phyloP scores from a whole-genome alignment of 2,113 vertebrate genomes.

The Pygoscelis antarcticus region DNA sequence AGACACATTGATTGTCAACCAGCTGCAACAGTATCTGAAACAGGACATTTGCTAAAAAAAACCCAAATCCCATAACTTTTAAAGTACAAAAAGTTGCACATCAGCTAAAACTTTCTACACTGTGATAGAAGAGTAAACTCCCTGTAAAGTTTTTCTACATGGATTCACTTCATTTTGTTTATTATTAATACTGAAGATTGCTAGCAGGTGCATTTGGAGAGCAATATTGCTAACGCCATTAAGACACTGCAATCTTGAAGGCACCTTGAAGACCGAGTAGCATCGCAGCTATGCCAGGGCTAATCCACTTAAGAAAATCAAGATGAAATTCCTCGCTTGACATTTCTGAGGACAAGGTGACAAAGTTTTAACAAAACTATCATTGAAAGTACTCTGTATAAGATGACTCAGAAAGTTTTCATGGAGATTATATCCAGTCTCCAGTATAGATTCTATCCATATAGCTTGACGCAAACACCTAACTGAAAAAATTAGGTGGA shows the following conservation, averaged over 20 bases:
- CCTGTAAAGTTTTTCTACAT: not conserved
- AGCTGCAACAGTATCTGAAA: not conserved
- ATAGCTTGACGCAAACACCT: not conserved
- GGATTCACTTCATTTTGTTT: not conserved
- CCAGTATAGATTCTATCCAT: not conserved
- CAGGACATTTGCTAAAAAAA: not conserved
- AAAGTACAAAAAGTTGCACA: not conserved
- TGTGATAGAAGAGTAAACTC: not conserved
- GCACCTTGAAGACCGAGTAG: not conserved
- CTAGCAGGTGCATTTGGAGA: not conserved
- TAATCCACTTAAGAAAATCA: conserved; percentile 53
- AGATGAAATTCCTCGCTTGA: not conserved
- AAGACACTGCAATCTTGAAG: conserved; percentile 17
- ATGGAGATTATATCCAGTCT: not conserved
- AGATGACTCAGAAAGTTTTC: not conserved
- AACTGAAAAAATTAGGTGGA: not conserved
- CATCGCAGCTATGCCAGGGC: not conserved
- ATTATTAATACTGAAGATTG: not conserved
- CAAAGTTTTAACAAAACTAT: not conserved
- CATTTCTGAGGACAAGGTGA: conserved; percentile 9
- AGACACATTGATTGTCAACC: not conserved
- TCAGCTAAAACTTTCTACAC: not conserved
- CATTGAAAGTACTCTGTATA: not conserved
- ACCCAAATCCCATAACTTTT: not conserved
- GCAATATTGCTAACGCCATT: not conserved